These are phyloP conservation scores for Sminthurides bifidus DNA, from an alignment of 1,140 invertebrate species.

Conservation along the genomic window DNA sequence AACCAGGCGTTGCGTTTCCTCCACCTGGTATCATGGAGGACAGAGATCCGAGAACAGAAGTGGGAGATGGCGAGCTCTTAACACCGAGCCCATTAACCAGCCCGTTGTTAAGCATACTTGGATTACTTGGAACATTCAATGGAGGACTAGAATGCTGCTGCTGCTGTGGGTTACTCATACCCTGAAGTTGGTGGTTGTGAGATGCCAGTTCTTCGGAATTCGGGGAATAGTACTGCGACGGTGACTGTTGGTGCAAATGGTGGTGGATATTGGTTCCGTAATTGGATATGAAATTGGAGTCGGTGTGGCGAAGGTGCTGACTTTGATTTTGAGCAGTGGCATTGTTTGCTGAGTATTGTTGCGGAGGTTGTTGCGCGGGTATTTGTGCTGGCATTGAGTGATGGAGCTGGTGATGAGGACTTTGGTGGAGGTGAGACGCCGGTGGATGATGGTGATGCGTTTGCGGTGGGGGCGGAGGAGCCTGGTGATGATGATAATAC, in stretches of 20 bases:
- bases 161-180: constrained; percentile 11
- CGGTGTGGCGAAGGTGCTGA: constrained; percentile 10
- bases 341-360: background rate
- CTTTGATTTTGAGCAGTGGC: background rate
- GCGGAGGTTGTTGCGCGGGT: background rate
- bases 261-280: background rate
- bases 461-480: too few relatives aligned
- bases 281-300: constrained; percentile 2
- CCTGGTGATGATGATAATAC: constrained; percentile 5
- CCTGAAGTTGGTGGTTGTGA: constrained; percentile 9
- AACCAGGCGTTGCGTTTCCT: background rate
- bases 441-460: constrained; percentile 6
- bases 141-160: constrained; percentile 21
- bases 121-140: constrained; percentile 18
- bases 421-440: constrained; percentile 8
- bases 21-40: constrained; percentile 7
- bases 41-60: background rate
- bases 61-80: background rate
- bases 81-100: background rate
- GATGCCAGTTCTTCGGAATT: background rate
- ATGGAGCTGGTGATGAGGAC: constrained; percentile 2
- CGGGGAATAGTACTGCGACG: background rate
- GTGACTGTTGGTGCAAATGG: constrained; percentile 1
- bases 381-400: background rate
- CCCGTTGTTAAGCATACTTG: constrained; percentile 8